These are phyloP conservation scores for Heliconius ethilla DNA, from an alignment of 2,888 invertebrate genomes.

Conservation along the genomic window DNA sequence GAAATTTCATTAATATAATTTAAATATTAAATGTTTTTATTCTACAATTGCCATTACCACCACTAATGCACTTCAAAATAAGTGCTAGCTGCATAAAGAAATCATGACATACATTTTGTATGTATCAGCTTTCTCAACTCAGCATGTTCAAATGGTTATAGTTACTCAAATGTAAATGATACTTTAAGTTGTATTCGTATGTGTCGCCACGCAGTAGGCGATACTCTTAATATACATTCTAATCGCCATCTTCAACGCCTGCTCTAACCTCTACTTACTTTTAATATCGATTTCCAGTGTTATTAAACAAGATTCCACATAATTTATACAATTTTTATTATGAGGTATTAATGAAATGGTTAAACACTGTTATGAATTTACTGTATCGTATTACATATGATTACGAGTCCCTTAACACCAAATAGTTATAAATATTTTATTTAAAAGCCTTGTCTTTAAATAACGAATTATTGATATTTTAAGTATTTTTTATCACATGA, in stretches of 20 bases:
- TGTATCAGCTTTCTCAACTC: slow-evolving; percentile 28
- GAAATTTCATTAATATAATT: no score
- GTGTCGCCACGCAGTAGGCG: slow-evolving; percentile 67
- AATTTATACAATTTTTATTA: slow-evolving; percentile 67
- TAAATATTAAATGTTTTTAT: not conserved
- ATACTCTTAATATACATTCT: slow-evolving; percentile 55
- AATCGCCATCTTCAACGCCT: slow-evolving; percentile 49
- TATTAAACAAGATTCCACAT: slow-evolving; percentile 54
- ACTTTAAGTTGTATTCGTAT: slow-evolving; percentile 62
- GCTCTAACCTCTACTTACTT: slow-evolving; percentile 57
- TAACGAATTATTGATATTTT: slow-evolving; percentile 3
- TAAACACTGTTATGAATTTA: slow-evolving; percentile 57
- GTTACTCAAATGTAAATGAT: slow-evolving; percentile 60
- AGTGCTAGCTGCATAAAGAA: slow-evolving; percentile 11
- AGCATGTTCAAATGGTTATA: slow-evolving; percentile 47
- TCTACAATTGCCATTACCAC: not conserved
- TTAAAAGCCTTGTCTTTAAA: slow-evolving; percentile 9
- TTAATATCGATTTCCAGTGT: slow-evolving; percentile 58
- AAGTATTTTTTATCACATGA: not conserved
- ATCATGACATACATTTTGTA: slow-evolving; percentile 32
- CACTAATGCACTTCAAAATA: not conserved
- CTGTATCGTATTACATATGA: slow-evolving; percentile 61
- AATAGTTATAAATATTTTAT: slow-evolving; percentile 38
- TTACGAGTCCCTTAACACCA: slow-evolving; percentile 56
- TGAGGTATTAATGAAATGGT: slow-evolving; percentile 64